Base-by-base conservation (phyloP, 2,113 vertebrate genomes). In the Sylvilagus bachmani region DNA sequence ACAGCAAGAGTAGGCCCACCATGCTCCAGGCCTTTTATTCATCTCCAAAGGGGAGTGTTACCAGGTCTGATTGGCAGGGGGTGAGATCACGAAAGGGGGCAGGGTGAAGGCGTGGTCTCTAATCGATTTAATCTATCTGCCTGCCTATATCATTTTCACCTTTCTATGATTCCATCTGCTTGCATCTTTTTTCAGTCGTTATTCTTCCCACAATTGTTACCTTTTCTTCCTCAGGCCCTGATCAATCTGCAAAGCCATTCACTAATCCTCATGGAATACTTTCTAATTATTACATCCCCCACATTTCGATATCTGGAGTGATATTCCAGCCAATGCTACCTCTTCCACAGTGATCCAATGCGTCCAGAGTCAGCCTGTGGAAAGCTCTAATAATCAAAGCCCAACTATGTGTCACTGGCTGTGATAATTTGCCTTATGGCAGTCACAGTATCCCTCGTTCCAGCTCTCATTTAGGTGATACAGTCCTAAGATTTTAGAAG, bases 301-400 rank as follows among this genome's bases (percentile, higher is more conserved):
- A 22, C 1, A 8, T 78, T 38, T 75, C 16, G 75, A 88, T 70
- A 7, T 33, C 12, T 74, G 11, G 86, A 11, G n/a, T 29, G 71
- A 71, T 51, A 24, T 17, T 12, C 29, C 36, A 9, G 29, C 2
- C 61, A 22, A 3, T 49, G 14, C 22, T 62, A 24, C 67, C 14
- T 13, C 12, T 90, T 78, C 29, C 49, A 79, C 27, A 79, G 31
- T 62, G 87, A 87, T 66, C 38, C 1, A 90, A 73, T 31, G 5
- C 36, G 49, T 71, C 11, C 55, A 58, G 62, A 49, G 14, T 67
- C 53, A 78, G 49, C 12, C 21, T 93, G 19, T 58, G 86, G 53
- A 58, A 55, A 29, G 86, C 51, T 90, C 62, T 81, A 81, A 29
- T n/a, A 87, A 19, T 53, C 87, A 64, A 90, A 61, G 71, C 71